These are phyloP conservation scores for Coracias cyanogaster DNA, from an alignment of 2,797 vertebrate genomes.

Conservation along the genomic window DNA sequence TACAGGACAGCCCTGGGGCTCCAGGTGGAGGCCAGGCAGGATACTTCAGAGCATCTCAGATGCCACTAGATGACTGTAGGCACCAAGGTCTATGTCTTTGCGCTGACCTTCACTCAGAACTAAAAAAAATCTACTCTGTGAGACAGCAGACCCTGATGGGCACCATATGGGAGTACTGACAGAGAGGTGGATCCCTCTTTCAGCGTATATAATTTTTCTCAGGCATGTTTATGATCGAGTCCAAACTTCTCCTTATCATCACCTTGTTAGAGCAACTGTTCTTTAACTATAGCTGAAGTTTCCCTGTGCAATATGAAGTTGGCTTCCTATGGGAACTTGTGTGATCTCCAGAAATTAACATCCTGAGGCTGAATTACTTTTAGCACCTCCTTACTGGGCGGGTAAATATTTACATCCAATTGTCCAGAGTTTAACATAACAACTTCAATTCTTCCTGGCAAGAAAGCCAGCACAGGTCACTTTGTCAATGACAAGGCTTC, in stretches of 20 bases:
- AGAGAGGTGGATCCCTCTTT: not conserved
- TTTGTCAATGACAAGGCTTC: constrained; percentile 50
- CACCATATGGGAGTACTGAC: not conserved
- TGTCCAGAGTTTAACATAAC: constrained; percentile 59
- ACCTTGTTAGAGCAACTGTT: not conserved
- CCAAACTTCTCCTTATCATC: constrained; percentile 8
- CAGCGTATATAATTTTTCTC: not conserved
- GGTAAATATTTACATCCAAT: constrained; percentile 66
- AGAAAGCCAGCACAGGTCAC: constrained; percentile 40
- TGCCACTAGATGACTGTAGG: not conserved
- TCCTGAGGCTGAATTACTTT: constrained; percentile 43
- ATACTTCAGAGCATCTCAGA: not conserved
- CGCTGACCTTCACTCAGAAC: not conserved
- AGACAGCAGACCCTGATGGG: not conserved
- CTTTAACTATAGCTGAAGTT: not conserved
- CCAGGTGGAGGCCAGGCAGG: not conserved
- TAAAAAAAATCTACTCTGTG: not conserved
- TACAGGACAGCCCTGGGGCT: not conserved
- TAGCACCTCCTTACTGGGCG: constrained; percentile 49
- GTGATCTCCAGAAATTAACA: constrained; percentile 44
- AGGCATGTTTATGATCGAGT: not conserved
- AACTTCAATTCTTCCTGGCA: constrained; percentile 52
- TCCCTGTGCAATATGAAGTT: not conserved
- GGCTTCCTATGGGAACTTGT: not conserved
- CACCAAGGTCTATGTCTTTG: not conserved